Percentiles rank a stretch among this genome's conserved stretches.
Evolutionary conservation across 2,113 vertebrate species (phyloP).

Genomic region (Rhinopomastus cyanomelas): DNA sequence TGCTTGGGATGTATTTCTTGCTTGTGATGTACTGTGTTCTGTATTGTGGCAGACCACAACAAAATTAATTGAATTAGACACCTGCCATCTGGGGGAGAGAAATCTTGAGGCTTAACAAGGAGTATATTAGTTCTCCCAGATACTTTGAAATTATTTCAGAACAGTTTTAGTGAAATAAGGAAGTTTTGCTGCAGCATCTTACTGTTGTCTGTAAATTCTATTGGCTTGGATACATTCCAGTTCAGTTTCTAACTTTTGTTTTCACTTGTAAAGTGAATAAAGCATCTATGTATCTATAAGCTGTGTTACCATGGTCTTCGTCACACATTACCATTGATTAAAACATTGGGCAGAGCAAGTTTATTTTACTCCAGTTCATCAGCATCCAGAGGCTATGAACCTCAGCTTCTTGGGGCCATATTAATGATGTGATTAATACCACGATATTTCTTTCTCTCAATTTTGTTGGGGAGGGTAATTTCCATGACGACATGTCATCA

Average conservation of each 20-base stretch:
- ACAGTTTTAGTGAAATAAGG: conserved; percentile 8
- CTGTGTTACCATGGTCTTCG: not conserved
- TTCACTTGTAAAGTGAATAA: conserved; percentile 9
- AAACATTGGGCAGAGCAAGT: not conserved
- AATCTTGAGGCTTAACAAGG: not conserved
- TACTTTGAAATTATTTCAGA: not conserved
- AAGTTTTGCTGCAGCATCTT: not conserved
- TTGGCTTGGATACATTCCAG: not conserved
- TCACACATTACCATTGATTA: conserved; percentile 31
- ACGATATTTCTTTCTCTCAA: conserved; percentile 3
- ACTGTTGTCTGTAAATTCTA: not conserved
- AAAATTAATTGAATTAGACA: not conserved
- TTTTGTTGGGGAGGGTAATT: conserved; percentile 23
- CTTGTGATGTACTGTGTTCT: not conserved
- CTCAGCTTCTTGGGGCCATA: conserved; percentile 30
- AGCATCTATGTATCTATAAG: not conserved
- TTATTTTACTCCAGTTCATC: conserved; percentile 16
- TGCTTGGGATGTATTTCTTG: not conserved
- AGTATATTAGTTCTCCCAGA: not conserved
- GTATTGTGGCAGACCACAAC: not conserved
- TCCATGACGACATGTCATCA: conserved; percentile 23
- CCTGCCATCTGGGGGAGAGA: not conserved
- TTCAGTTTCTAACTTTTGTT: not conserved
- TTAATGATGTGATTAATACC: conserved; percentile 28
- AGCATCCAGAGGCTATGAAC: conserved; percentile 29